Evolutionary conservation across 2,797 vertebrate species (phyloP), one percentile per base, ranked within the genome.

Genomic region (Xerus rutilus): DNA sequence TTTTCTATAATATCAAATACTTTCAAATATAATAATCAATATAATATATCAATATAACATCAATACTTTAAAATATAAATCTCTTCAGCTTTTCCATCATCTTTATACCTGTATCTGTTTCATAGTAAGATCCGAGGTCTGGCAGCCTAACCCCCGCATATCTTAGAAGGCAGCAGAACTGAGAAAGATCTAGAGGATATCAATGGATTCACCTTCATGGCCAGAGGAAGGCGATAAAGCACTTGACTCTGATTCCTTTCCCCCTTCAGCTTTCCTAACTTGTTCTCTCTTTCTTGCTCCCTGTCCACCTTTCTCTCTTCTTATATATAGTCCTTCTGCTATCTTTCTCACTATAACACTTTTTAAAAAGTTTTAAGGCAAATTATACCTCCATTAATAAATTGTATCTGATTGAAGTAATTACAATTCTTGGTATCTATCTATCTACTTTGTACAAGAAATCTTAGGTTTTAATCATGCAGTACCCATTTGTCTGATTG

Each of bases 61-160:
- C n/a, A n/a, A n/a, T 74, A 11, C 18, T 81, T 94, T 91, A 32
- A 83, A 94, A 78, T 76, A 92, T 28, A 77, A 79, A 89, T 79
- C 10, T 54, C 4, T 89, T 6, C 7, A 69, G 47, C 4, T 72
- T 91, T 93, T 45, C 23, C 35, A 79, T 3, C 6, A 87, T 62
- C 28, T 45, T 94, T 95, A 45, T n/a, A n/a, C 10, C 54, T 89
- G 5, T n/a, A 47, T 65, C 18, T 89, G 28, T 39, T 89, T 65
- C 23, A 64, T 35, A 72, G 17, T 59, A 95, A 92, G 47, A 64
- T 32, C 3, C 0, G 12, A 57, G 10, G 59, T 11, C 30, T 52
- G 54, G 2, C 9, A 78, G 23, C 1, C 23, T 83, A 84, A 25
- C 7, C 15, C 3, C 32, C 57, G 39, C 4, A 3, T 54, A 14